Percentiles rank a stretch among this genome's conserved stretches.
Evolutionary conservation across 2,797 vertebrate genomes (phyloP).

Genomic region (Pseudocheirus occidentalis): DNA sequence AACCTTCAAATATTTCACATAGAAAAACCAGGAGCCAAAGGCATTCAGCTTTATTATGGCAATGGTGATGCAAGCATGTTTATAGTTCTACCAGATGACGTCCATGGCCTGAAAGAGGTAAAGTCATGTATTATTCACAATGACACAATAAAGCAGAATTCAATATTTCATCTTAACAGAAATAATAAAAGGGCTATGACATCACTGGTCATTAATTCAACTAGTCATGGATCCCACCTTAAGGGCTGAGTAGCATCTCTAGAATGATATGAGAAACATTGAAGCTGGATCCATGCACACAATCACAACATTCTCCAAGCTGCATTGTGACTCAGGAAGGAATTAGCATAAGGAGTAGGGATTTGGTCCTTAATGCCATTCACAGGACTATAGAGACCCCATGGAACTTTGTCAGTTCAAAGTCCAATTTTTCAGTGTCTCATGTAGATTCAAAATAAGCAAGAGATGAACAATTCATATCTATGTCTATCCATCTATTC

Average conservation of each 20-base stretch:
- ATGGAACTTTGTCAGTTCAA: neutral
- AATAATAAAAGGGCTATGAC: neutral
- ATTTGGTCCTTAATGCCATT: neutral
- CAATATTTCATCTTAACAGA: neutral
- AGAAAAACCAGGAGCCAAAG: constrained; percentile 63
- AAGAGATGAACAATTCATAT: no score
- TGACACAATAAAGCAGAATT: neutral
- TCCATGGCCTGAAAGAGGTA: constrained; percentile 76
- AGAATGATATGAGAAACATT: neutral
- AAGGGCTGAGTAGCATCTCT: neutral
- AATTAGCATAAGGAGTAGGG: neutral
- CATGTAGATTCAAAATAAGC: no score
- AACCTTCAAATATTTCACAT: constrained; percentile 71
- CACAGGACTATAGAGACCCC: neutral
- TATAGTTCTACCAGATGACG: constrained; percentile 75
- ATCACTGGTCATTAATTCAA: neutral
- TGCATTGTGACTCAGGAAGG: neutral
- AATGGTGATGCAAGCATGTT: constrained; percentile 78
- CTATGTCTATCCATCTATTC: no score
- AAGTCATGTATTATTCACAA: neutral
- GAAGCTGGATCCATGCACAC: neutral
- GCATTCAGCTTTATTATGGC: constrained; percentile 80
- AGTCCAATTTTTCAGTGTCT: neutral
- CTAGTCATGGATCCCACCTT: neutral
- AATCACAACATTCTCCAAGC: neutral